Percentiles rank a stretch among this genome's conserved stretches.
Evolutionary conservation across 2,113 vertebrate species (phyloP).

Genomic region (Megaceryle torquata): DNA sequence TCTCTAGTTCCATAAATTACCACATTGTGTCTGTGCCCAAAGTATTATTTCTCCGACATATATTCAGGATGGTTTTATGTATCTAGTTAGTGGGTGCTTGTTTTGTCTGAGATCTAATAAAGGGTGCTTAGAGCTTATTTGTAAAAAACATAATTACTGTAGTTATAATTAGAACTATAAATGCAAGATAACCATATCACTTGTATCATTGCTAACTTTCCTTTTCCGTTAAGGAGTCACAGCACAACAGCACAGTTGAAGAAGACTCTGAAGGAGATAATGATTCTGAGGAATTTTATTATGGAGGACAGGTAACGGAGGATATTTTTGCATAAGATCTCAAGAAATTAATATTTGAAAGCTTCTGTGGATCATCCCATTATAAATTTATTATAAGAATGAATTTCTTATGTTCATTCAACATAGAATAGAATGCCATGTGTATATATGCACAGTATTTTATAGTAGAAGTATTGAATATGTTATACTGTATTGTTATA

Average conservation of each 20-base stretch:
- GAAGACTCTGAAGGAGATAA: conserved; percentile 92
- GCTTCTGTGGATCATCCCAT: background rate
- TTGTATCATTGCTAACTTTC: background rate
- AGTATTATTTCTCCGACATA: too few relatives aligned
- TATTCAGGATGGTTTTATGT: too few relatives aligned
- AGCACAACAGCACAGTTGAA: conserved; percentile 83
- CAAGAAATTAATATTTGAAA: background rate
- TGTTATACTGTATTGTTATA: background rate
- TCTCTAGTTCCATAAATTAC: too few relatives aligned
- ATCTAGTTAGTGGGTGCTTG: too few relatives aligned
- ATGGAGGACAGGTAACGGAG: conserved; percentile 84
- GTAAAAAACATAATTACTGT: too few relatives aligned
- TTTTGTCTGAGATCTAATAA: too few relatives aligned
- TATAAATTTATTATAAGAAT: background rate
- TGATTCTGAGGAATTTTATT: conserved; percentile 91
- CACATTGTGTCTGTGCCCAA: too few relatives aligned
- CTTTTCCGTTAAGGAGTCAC: conserved; percentile 65
- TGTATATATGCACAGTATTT: background rate
- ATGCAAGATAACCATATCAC: too few relatives aligned
- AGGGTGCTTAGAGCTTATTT: too few relatives aligned
- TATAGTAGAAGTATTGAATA: background rate
- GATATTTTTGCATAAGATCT: background rate
- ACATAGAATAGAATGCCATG: background rate
- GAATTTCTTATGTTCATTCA: background rate
- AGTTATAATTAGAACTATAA: too few relatives aligned